Percentiles rank a stretch among this genome's conserved stretches.
Conservation (phyloP, 2,113 vertebrate species). For the Collichthys lucidus region DNA sequence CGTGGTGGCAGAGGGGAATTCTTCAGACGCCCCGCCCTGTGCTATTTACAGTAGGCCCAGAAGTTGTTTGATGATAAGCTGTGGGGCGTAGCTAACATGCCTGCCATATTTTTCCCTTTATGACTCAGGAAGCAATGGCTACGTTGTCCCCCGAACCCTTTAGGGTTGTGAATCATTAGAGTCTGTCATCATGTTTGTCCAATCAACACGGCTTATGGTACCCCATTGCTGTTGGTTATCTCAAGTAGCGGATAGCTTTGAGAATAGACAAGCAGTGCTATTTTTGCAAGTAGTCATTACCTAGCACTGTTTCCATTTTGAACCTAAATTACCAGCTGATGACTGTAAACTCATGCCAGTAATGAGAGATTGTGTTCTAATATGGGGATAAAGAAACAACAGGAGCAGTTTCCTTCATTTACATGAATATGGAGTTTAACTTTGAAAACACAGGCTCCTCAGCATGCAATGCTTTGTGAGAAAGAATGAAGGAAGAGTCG, state of each 20-base stretch:
- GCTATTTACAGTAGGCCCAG: constrained; percentile 77
- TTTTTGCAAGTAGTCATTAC: constrained; percentile 46
- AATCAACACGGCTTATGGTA: constrained; percentile 54
- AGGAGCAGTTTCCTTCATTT: not conserved
- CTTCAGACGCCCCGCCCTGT: constrained; percentile 62
- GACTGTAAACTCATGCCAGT: constrained; percentile 13
- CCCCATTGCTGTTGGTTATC: constrained; percentile 52
- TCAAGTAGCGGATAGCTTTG: constrained; percentile 44
- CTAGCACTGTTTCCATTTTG: constrained; percentile 54
- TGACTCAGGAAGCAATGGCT: constrained; percentile 62
- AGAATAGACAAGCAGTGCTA: constrained; percentile 57
- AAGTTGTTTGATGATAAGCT: constrained; percentile 77
- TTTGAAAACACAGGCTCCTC: constrained; percentile 46
- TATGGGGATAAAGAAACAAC: not conserved
- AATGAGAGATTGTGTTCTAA: not conserved
- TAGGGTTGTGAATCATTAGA: constrained; percentile 57
- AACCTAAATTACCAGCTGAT: constrained; percentile 24
- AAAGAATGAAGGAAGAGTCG: constrained; percentile 52
- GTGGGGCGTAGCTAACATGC: constrained; percentile 71
- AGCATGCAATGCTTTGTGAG: constrained; percentile 28
- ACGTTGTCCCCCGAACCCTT: constrained; percentile 22
- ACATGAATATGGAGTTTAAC: constrained; percentile 31
- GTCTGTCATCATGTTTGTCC: constrained; percentile 61
- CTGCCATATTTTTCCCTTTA: constrained; percentile 67
- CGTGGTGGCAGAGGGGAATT: constrained; percentile 57